These are phyloP conservation scores for Campylomormyrus tamandua DNA, from an alignment of 2,113 vertebrate genomes.

Conservation along the genomic window DNA sequence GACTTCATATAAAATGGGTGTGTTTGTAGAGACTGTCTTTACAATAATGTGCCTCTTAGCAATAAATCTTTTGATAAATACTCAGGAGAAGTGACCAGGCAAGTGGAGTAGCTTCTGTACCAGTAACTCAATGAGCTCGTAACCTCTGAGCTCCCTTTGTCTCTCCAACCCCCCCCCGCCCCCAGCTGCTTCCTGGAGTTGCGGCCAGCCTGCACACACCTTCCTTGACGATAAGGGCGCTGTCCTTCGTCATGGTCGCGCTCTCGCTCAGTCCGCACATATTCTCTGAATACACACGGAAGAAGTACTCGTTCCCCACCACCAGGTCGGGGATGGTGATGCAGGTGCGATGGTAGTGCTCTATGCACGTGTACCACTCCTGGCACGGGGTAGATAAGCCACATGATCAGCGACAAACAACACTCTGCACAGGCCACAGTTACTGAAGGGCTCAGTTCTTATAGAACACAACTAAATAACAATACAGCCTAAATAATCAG, in stretches of 20 bases:
- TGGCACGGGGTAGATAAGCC: constrained; percentile 22
- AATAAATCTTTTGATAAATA: background rate
- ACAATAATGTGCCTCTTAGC: background rate
- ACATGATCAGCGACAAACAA: background rate
- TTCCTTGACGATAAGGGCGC: constrained; percentile 85
- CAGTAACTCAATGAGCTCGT: background rate
- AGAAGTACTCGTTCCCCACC: constrained; percentile 93
- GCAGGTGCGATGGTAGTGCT: constrained; percentile 88
- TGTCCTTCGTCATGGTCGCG: constrained; percentile 84
- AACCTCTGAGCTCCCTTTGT: background rate
- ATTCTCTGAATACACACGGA: constrained; percentile 88
- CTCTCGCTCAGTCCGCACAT: constrained; percentile 89
- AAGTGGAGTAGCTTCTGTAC: background rate
- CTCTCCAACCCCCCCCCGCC: no score
- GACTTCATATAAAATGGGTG: background rate
- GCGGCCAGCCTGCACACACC: constrained; percentile 53
- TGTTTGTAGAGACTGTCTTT: background rate
- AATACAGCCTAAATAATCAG: background rate
- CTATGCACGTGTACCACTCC: constrained; percentile 71
- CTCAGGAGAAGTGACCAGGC: background rate
- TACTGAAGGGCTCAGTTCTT: background rate
- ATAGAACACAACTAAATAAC: background rate
- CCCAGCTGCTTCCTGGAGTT: background rate
- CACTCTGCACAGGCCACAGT: background rate
- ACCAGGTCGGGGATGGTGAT: constrained; percentile 87